These are phyloP conservation scores for Lasioglossum malachurum DNA, from an alignment of 2,888 invertebrate genomes.

Conservation along the genomic window DNA sequence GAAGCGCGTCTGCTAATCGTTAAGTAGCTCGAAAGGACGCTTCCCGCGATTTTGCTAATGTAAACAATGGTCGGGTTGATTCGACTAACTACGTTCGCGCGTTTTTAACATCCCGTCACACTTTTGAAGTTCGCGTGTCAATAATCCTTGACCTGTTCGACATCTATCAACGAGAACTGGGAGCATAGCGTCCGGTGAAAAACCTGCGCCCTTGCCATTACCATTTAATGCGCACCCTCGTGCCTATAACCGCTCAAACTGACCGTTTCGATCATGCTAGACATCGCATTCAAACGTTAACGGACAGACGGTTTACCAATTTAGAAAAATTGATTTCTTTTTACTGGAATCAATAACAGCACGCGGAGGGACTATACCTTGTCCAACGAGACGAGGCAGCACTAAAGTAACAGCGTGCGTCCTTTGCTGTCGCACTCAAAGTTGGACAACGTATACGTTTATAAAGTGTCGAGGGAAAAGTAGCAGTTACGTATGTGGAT, in stretches of 20 bases:
- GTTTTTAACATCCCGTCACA: slow-evolving; percentile 7
- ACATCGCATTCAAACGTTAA: neutral
- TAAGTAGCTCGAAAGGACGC: slow-evolving; percentile 46
- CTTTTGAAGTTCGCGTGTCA: slow-evolving; percentile 25
- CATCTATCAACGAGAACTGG: slow-evolving; percentile 3
- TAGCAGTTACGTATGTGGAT: neutral
- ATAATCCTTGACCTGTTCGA: slow-evolving; percentile 43
- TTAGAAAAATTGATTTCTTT: slow-evolving; percentile 1
- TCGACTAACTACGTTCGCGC: neutral
- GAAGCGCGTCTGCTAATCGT: slow-evolving; percentile 40
- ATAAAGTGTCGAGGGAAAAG: neutral
- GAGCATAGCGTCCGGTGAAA: neutral
- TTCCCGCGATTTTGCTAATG: slow-evolving; percentile 20
- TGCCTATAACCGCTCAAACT: neutral
- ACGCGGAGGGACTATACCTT: neutral
- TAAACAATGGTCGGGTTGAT: slow-evolving; percentile 39
- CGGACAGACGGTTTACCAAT: neutral
- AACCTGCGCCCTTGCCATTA: neutral
- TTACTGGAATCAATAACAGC: neutral
- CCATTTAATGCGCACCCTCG: neutral
- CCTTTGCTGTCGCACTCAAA: no score
- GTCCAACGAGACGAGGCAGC: no score
- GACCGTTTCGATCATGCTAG: neutral
- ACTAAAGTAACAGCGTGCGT: no score
- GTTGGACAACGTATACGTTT: neutral